Conservation (phyloP, 2,113 vertebrate species). For the Alethe castanea region DNA sequence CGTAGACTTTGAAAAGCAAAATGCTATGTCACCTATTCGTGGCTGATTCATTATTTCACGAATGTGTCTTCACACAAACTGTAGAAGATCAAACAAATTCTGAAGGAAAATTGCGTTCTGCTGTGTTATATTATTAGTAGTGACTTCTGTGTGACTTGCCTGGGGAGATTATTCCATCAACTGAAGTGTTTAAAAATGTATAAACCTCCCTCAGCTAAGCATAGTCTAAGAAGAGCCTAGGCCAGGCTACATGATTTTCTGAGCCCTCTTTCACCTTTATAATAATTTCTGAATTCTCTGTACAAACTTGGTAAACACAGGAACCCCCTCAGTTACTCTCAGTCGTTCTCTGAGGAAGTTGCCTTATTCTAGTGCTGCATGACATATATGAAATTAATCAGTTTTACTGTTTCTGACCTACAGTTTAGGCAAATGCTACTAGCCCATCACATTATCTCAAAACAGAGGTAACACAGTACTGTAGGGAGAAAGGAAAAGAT, state of each 20-base stretch:
- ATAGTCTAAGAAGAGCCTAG: not conserved
- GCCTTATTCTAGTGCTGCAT: not conserved
- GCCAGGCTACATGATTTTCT: not conserved
- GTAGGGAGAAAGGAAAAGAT: rapidly evolving
- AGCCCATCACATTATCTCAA: rapidly evolving
- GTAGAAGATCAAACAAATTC: not conserved
- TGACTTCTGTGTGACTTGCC: not conserved
- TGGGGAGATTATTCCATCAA: not conserved
- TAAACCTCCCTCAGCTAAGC: not conserved
- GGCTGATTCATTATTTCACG: rapidly evolving
- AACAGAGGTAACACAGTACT: not conserved
- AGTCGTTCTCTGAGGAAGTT: not conserved
- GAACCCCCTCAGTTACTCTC: not conserved
- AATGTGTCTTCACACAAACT: not conserved
- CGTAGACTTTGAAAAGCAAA: not conserved
- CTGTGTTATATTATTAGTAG: not conserved
- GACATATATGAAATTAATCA: not conserved
- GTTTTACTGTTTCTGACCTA: not conserved
- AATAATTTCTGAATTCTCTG: not conserved
- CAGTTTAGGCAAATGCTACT: not conserved
- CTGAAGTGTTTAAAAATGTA: not conserved
- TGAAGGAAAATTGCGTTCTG: not conserved
- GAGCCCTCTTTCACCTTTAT: not conserved
- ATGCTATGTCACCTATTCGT: not conserved
- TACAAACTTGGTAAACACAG: not conserved